phyloP scores from a whole-genome alignment of 2,888 invertebrate genomes.

The Cheilosia soror region DNA sequence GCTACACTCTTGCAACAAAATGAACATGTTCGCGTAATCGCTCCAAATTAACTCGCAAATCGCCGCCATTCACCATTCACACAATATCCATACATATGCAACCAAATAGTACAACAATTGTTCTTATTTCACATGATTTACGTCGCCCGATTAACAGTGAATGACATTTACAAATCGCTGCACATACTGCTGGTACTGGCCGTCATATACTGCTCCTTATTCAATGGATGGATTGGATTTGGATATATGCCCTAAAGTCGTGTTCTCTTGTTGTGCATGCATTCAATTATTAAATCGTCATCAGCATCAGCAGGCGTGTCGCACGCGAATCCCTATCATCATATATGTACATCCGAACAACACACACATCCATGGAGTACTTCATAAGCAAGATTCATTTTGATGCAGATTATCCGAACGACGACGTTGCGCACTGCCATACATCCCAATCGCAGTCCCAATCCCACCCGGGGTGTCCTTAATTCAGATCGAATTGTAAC shows the following conservation, averaged over 20 bases:
- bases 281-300: constrained; percentile 75
- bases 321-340: constrained; percentile 60
- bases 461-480: constrained; percentile 43
- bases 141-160: constrained; percentile 71
- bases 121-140: constrained; percentile 74
- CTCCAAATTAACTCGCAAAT: constrained; percentile 62
- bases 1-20: constrained; percentile 51
- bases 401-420: constrained; percentile 68
- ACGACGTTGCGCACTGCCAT: constrained; percentile 5
- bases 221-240: background rate
- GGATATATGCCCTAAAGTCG: constrained; percentile 15
- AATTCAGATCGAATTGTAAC: constrained; percentile 68
- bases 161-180: constrained; percentile 73
- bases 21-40: constrained; percentile 72
- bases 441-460: background rate
- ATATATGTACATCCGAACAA: constrained; percentile 10
- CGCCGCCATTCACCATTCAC: constrained; percentile 7
- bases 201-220: constrained; percentile 15
- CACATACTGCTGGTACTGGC: constrained; percentile 32
- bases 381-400: constrained; percentile 61
- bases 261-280: constrained; percentile 55
- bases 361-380: constrained; percentile 19
- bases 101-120: constrained; percentile 58
- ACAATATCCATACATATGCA: constrained; percentile 10
- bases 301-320: constrained; percentile 72